A percentile compares a stretch with the other conserved stretches of the same genome.
These are phyloP conservation scores for Harlomillsia oculata DNA, from an alignment of 1,140 invertebrate species.

Conservation along the genomic window DNA sequence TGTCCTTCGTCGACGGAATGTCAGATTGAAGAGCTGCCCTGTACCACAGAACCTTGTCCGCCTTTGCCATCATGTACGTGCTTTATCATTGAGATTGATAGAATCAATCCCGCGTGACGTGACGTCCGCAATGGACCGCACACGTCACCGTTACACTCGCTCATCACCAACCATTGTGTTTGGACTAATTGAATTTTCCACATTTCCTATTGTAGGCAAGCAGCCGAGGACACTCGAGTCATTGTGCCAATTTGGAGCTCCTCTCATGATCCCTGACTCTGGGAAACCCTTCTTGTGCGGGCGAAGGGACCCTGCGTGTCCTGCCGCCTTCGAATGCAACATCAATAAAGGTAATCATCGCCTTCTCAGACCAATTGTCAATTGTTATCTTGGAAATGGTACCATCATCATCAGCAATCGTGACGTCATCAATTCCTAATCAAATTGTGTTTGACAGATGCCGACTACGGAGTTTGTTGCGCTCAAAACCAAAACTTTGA, in stretches of 20 bases:
- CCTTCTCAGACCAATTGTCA: neutral
- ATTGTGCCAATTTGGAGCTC: slow-evolving; percentile 66
- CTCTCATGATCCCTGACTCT: slow-evolving; percentile 65
- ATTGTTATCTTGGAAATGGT: neutral
- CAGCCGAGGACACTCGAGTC: slow-evolving; percentile 59
- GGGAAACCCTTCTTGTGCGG: slow-evolving; percentile 70
- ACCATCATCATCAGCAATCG: neutral
- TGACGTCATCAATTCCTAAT: slow-evolving; percentile 7
- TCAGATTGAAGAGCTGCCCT: slow-evolving; percentile 65
- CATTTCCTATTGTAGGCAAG: slow-evolving; percentile 55
- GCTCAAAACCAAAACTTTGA: slow-evolving; percentile 61
- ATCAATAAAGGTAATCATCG: slow-evolving; percentile 59
- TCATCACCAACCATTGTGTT: no score
- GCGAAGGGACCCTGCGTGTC: slow-evolving; percentile 60
- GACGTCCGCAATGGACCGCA: no score
- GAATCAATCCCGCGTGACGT: no score
- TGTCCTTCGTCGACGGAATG: slow-evolving; percentile 65
- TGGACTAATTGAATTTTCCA: no score
- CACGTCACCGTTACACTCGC: no score
- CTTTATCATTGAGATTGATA: no score
- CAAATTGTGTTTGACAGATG: slow-evolving; percentile 43
- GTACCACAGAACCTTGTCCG: slow-evolving; percentile 64
- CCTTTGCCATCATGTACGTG: slow-evolving; percentile 68
- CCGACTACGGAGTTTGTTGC: slow-evolving; percentile 79
- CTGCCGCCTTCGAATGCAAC: slow-evolving; percentile 65